Percentiles rank a stretch among this genome's conserved stretches.
phyloP scores from a whole-genome alignment of 1,140 invertebrate species.

The Bicyclus anynana region DNA sequence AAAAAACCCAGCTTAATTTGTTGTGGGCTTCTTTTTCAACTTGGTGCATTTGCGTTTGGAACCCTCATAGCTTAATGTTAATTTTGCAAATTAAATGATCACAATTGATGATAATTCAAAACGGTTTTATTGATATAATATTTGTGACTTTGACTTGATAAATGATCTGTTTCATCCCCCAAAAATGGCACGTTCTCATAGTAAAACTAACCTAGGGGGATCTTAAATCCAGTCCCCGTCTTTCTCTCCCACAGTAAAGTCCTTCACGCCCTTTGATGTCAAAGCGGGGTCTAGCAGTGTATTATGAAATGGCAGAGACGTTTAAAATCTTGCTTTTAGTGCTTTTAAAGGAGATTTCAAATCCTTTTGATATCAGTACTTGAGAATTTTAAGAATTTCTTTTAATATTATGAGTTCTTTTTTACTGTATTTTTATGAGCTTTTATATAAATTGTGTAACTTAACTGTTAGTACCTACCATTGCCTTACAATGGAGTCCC shows the following conservation, averaged over 20 bases:
- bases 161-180: no score
- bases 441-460: background rate
- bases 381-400: background rate
- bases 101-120: no score
- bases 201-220: background rate
- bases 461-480: no score
- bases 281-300: constrained; percentile 14
- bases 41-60: no score
- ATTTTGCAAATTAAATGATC: no score
- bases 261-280: constrained; percentile 46
- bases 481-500: no score
- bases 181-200: background rate
- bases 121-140: no score
- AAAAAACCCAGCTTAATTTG: no score
- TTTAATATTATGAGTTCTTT: background rate
- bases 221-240: constrained; percentile 6
- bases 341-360: constrained; percentile 4
- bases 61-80: no score
- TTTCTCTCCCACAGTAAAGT: constrained; percentile 41
- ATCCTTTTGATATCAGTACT: constrained; percentile 1
- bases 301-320: constrained; percentile 18
- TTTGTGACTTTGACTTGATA: no score
- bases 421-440: background rate
- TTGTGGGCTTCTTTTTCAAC: no score
- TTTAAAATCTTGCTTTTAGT: constrained; percentile 12